phyloP scores from a whole-genome alignment of 2,797 vertebrate species.

The Lepus townsendii region DNA sequence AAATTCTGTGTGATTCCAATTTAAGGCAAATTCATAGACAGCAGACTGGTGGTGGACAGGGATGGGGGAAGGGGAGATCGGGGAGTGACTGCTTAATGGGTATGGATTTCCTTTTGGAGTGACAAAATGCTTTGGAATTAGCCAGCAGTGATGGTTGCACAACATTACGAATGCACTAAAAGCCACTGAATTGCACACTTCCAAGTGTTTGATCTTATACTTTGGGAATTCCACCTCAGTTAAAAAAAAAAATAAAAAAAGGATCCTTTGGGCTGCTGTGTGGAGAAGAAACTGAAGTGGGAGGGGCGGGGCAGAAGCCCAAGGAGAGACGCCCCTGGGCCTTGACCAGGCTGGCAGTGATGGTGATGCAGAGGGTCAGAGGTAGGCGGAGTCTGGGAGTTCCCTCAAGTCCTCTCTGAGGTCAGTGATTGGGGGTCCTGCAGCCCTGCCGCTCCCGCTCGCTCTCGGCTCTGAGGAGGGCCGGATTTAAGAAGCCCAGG shows the following conservation, averaged over 20 bases:
- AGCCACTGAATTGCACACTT: not conserved
- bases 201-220: not conserved
- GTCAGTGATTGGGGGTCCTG: not conserved
- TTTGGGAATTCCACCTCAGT: not conserved
- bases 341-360: not conserved
- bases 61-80: not conserved
- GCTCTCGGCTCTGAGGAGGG: not conserved
- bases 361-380: rapidly evolving
- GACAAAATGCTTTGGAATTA: not conserved
- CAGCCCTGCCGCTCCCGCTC: not conserved
- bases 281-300: not conserved
- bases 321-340: not conserved
- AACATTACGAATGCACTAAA: not conserved
- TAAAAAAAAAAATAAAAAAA: not conserved
- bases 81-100: not conserved
- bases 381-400: not conserved
- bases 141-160: not conserved
- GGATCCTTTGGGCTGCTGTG: not conserved
- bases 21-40: not conserved
- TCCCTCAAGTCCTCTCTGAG: not conserved
- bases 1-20: not conserved
- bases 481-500: not conserved
- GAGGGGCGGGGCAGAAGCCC: too few relatives aligned
- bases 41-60: not conserved
- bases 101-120: not conserved